phyloP scores from a whole-genome alignment of 2,797 vertebrate species.

The Sarcophilus harrisii region DNA sequence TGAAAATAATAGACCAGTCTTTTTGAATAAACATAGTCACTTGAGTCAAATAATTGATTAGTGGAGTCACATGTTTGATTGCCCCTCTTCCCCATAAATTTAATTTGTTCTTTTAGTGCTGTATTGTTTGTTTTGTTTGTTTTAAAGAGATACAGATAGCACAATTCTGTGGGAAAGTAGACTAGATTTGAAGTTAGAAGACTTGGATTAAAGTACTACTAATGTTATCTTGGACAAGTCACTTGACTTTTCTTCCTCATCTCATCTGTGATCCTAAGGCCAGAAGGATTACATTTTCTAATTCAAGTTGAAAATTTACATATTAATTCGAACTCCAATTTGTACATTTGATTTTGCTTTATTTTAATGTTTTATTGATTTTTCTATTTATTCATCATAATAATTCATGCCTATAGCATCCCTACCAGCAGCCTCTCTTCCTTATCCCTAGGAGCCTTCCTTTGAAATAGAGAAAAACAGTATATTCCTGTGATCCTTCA shows the following conservation, averaged over 20 bases:
- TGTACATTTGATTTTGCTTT: neutral
- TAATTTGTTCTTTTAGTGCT: neutral
- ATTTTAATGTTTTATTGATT: neutral
- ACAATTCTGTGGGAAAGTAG: neutral
- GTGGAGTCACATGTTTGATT: neutral
- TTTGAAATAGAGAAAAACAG: neutral
- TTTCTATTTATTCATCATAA: neutral
- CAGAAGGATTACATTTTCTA: neutral
- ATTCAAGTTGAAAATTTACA: neutral
- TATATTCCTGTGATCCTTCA: neutral
- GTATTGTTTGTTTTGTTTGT: neutral
- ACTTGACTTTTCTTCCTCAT: neutral
- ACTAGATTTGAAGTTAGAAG: neutral
- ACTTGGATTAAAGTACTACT: neutral
- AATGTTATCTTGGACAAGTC: neutral
- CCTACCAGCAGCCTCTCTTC: neutral
- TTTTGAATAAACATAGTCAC: neutral
- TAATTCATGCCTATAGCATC: neutral
- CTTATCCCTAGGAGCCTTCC: neutral
- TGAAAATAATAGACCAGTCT: neutral
- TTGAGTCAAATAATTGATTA: neutral
- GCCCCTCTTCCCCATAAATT: neutral
- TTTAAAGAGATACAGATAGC: neutral
- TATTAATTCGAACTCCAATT: neutral
- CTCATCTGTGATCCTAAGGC: neutral